Evolutionary conservation across 2,113 vertebrate genomes (phyloP).

Genomic region (Leptocoma aspasia): DNA sequence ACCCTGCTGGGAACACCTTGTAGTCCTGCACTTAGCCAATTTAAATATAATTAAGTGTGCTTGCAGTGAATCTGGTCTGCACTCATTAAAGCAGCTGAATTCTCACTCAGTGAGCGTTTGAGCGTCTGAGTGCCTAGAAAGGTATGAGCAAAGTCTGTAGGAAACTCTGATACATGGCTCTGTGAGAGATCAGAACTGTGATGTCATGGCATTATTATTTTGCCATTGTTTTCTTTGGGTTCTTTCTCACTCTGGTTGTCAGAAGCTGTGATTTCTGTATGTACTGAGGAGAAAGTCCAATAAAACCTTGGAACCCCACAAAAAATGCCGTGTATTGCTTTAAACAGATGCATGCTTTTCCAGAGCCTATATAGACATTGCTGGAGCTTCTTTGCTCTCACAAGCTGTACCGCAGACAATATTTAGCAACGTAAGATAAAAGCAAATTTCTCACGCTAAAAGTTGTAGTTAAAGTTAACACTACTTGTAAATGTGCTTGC

Average conservation of each 20-base stretch:
- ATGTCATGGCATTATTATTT: not conserved
- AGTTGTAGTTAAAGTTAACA: not conserved
- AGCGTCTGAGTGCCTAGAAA: not conserved
- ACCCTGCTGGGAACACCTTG: not conserved
- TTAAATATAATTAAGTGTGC: not conserved
- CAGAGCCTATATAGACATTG: not conserved
- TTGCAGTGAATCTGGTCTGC: not conserved
- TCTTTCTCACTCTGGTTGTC: not conserved
- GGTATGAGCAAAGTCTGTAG: not conserved
- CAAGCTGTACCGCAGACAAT: not conserved
- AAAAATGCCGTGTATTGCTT: not conserved
- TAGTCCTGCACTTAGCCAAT: not conserved
- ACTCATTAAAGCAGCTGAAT: not conserved
- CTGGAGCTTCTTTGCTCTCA: not conserved
- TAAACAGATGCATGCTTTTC: not conserved
- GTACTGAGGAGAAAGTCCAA: not conserved
- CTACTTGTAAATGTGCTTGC: not conserved
- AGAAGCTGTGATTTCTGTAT: not conserved
- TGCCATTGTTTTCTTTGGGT: not conserved
- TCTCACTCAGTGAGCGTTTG: not conserved
- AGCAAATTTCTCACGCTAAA: not conserved
- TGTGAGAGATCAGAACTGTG: not conserved
- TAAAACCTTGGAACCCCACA: not conserved
- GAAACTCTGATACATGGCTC: not conserved
- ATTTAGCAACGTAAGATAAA: not conserved